Base-by-base conservation (phyloP, 2,888 invertebrate genomes). In the Nysson spinosus region DNA sequence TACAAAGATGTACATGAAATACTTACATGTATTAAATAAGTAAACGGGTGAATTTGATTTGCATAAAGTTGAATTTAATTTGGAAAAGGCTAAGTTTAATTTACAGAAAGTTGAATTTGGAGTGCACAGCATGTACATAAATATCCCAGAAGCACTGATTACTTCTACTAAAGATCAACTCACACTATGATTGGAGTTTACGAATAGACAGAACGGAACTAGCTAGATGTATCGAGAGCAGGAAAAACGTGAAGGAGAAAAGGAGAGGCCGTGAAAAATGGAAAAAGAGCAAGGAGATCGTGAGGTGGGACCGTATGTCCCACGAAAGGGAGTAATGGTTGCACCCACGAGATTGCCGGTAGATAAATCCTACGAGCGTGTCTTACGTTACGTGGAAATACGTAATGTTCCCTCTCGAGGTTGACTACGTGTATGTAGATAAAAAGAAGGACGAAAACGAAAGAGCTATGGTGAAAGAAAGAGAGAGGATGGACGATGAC, bases 231-330 rank as follows among this genome's bases (percentile, higher is more conserved):
- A 20, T 12, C 9, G 6, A 28, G 11, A 14, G 35, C 11, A 12
- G 28, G 16, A 2, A n/a, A 26, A 35, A 12, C 12, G 14, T 28
- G 42, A 26, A 17, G 12, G 11, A 42, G 26, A 16, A 54, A 52
- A 47, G 35, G 35, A 34, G 39, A 43, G 69, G n/a, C n/a, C n/a
- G n/a, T n/a, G n/a, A n/a, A n/a, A 61, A 50, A 30, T 20, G 17
- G n/a, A 16, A 32, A 37, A 11, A 16, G 17, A 32, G 46, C 17
- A 11, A 11, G n/a, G 40, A 24, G 76, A 81, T 80, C 79, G 82
- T 79, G 82, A 83, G 78, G 82, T 72, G 75, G 78, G 64, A 72
- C 75, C 81, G 78, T 74, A 78, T 82, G 81, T 81, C 82, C 75
- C 77, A 78, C 62, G 70, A 75, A 76, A 73, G 73, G 66, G 65